Evolutionary conservation across 2,797 vertebrate species (phyloP).

Genomic region (Lacerta viridis): DNA sequence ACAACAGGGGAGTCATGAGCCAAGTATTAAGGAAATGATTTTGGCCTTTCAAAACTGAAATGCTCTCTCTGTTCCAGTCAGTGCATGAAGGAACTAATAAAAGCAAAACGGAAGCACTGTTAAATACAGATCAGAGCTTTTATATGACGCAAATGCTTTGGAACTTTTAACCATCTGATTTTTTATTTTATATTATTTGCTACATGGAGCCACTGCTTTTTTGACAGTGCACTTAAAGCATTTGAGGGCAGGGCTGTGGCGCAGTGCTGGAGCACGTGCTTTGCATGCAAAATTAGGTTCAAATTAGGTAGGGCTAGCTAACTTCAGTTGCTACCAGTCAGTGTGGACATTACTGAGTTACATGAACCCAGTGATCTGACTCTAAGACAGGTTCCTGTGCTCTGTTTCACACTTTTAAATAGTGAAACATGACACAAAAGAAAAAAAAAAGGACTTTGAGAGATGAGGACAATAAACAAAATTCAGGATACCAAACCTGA

Average conservation of each 20-base stretch:
- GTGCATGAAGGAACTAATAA: constrained; percentile 34
- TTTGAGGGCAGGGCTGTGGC: too few relatives aligned
- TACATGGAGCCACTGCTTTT: not conserved
- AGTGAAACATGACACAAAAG: not conserved
- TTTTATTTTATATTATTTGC: not conserved
- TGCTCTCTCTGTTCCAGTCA: constrained; percentile 21
- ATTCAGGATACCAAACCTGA: not conserved
- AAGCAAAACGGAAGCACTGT: not conserved
- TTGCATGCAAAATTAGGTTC: too few relatives aligned
- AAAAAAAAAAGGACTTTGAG: not conserved
- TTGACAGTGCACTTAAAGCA: not conserved
- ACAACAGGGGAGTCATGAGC: constrained; percentile 58
- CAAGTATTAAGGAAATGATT: constrained; percentile 42
- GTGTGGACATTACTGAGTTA: too few relatives aligned
- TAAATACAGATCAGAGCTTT: not conserved
- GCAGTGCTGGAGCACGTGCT: too few relatives aligned
- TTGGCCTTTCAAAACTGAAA: constrained; percentile 45
- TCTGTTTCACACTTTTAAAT: not conserved
- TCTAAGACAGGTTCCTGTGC: too few relatives aligned
- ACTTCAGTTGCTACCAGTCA: too few relatives aligned
- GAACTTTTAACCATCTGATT: not conserved
- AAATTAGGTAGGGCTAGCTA: too few relatives aligned
- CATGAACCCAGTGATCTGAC: too few relatives aligned
- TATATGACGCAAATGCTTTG: not conserved
- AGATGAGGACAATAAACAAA: not conserved